Evolutionary conservation across 2,888 invertebrate species (phyloP).

Genomic region (Zelleria hepariella): DNA sequence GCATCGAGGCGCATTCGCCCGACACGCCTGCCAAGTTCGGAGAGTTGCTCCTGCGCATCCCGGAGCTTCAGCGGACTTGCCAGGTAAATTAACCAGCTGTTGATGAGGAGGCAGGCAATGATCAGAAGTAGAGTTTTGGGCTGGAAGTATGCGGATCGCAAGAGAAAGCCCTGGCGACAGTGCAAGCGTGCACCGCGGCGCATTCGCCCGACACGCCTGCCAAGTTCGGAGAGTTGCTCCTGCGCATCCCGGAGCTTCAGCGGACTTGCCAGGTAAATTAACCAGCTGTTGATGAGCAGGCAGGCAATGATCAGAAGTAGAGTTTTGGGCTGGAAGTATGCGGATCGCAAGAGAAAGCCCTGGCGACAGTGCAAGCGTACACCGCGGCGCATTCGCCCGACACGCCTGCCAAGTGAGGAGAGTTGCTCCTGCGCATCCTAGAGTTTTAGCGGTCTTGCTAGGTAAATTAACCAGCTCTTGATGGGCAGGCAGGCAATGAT

Average conservation of each 20-base stretch:
- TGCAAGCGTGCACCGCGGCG: conserved; percentile 91
- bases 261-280: conserved; percentile 91
- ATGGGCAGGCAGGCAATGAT: too few species aligned
- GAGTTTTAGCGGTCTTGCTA: conserved; percentile 96
- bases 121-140: too few species aligned
- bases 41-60: conserved; percentile 91
- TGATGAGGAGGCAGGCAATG: too few species aligned
- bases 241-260: conserved; percentile 95
- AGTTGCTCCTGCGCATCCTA: conserved; percentile 91
- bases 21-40: conserved; percentile 96
- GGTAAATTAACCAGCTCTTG: too few species aligned
- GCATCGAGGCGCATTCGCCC: conserved; percentile 92
- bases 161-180: conserved; percentile 92
- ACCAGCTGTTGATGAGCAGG: too few species aligned
- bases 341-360: too few species aligned
- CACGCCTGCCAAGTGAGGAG: conserved; percentile 93
- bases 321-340: too few species aligned
- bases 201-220: conserved; percentile 95
- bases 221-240: conserved; percentile 93
- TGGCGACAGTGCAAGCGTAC: too few species aligned
- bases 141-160: conserved; percentile 94
- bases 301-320: too few species aligned
- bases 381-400: conserved; percentile 92
- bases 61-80: conserved; percentile 95
- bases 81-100: too few species aligned